Conservation (phyloP, 1,140 invertebrate genomes). For the Drosophila subpulchrella region DNA sequence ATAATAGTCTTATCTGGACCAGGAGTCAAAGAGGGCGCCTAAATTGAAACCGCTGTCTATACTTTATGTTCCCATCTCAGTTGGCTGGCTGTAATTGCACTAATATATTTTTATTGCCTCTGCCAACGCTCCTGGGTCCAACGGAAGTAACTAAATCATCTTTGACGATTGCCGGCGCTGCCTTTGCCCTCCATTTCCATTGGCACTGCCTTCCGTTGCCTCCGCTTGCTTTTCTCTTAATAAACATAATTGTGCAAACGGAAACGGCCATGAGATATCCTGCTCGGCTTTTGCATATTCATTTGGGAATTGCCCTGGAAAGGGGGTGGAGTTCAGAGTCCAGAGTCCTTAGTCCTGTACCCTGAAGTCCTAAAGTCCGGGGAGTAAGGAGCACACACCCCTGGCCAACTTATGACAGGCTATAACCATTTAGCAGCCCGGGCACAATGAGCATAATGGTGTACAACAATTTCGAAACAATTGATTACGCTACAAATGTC, state of each 20-base stretch:
- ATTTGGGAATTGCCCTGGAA: conserved; percentile 67
- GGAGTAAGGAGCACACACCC: conserved; percentile 8
- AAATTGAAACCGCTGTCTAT: conserved; percentile 65
- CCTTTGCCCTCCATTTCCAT: conserved; percentile 1
- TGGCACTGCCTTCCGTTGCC: conserved; percentile 6
- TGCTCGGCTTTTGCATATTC: conserved; percentile 77
- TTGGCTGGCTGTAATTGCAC: conserved; percentile 78
- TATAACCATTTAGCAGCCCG: conserved; percentile 75
- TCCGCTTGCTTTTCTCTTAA: conserved; percentile 59
- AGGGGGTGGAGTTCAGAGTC: not conserved
- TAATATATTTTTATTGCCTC: conserved; percentile 82
- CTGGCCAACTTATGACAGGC: conserved; percentile 79
- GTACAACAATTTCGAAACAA: conserved; percentile 82
- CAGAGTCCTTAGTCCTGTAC: not conserved
- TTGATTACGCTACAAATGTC: conserved; percentile 82
- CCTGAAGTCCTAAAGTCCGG: not conserved
- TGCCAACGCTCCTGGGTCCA: conserved; percentile 27
- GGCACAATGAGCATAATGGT: conserved; percentile 76
- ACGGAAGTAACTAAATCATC: conserved; percentile 81
- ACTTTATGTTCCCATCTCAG: conserved; percentile 38
- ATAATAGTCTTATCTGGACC: conserved; percentile 20
- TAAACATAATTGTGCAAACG: conserved; percentile 82
- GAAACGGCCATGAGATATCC: conserved; percentile 79
- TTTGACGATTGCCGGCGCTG: conserved; percentile 74
- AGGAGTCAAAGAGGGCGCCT: conserved; percentile 46